Base-by-base conservation (phyloP, 2,888 invertebrate species). In the Dynastes tityus region DNA sequence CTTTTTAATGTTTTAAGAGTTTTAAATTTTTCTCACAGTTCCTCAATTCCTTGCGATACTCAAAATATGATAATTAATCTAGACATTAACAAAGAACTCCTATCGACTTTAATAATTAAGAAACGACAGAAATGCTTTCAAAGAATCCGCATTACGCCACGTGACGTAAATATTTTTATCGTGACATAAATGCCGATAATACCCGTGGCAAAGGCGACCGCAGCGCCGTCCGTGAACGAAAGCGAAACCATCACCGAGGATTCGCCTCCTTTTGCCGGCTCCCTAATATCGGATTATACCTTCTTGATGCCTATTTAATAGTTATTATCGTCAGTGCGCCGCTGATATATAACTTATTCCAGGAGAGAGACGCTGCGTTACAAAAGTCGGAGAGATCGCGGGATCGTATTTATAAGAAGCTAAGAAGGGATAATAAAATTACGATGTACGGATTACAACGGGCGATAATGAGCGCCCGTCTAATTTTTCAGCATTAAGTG, bases 261-360 rank as follows among this genome's bases (percentile, higher is more conserved):
- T 22, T 55, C 55, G 16, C 22, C 8, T 22, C 8, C 55, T 55
- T 55, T 22, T 55, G 8, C 22, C 55, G 55, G 55, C 55, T 70
- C 40, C 77, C 77, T 77, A 77, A 77, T 77, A 77, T 70, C 77
- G 67, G 77, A 61, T 77, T 77, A 77, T 77, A 71, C 71, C 71
- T 9, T 61, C 77, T 29, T 68, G 77, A 77, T 77, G 68, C 77
- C 61, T 61, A 70, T 77, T 77, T 77, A 77, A 77, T 77, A 77
- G 70, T 49, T 70, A 68, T 70, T 68, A 68, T 58, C 16, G 16
- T 55, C 55, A 1, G 13, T 32, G 61, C 45, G 55, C 55, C 37
- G 55, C 37, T 55, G 68, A 71, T 55, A 71, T 55, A 55, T 71
- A 71, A 71, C 77, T 77, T 55, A 55, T 76, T 55, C 16, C 9